Evolutionary conservation across 2,888 invertebrate genomes (phyloP).

Genomic region (Pristionchus japonicus): DNA sequence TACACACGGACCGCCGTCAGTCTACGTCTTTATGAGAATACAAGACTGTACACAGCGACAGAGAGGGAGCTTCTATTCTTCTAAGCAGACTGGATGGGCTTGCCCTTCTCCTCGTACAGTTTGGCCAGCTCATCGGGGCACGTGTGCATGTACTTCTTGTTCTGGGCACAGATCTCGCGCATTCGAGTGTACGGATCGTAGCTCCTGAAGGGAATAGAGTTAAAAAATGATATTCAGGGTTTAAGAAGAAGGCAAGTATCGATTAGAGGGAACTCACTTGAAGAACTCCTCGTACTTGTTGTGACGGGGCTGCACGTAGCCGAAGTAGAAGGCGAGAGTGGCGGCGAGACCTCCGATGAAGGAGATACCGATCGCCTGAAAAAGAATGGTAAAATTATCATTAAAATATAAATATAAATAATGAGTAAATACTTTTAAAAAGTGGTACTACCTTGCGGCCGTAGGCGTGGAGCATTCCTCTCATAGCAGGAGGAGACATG

Average conservation of each 20-base stretch:
- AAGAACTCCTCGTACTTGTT: slow-evolving; percentile 70
- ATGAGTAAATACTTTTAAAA: background rate
- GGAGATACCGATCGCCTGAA: slow-evolving; percentile 59
- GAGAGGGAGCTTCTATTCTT: background rate
- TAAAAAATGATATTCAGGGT: background rate
- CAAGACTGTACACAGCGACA: slow-evolving; percentile 27
- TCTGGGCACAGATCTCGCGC: slow-evolving; percentile 70
- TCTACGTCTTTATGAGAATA: slow-evolving; percentile 27
- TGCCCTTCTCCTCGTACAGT: slow-evolving; percentile 71
- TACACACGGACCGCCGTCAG: background rate
- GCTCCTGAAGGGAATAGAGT: slow-evolving; percentile 55
- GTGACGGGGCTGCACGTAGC: slow-evolving; percentile 70
- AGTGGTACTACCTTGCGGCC: slow-evolving; percentile 52
- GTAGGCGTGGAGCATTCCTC: slow-evolving; percentile 67
- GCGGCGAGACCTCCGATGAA: slow-evolving; percentile 58
- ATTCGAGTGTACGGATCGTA: slow-evolving; percentile 73
- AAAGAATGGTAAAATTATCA: background rate
- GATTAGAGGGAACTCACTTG: slow-evolving; percentile 54
- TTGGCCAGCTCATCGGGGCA: slow-evolving; percentile 72
- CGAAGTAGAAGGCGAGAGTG: slow-evolving; percentile 65
- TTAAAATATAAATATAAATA: background rate
- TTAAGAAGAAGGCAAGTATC: background rate
- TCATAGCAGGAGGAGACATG: slow-evolving; percentile 66
- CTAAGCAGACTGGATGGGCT: slow-evolving; percentile 52
- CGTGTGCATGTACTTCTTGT: slow-evolving; percentile 72